Base-by-base conservation (phyloP, 2,113 vertebrate genomes). In the Apaloderma vittatum region DNA sequence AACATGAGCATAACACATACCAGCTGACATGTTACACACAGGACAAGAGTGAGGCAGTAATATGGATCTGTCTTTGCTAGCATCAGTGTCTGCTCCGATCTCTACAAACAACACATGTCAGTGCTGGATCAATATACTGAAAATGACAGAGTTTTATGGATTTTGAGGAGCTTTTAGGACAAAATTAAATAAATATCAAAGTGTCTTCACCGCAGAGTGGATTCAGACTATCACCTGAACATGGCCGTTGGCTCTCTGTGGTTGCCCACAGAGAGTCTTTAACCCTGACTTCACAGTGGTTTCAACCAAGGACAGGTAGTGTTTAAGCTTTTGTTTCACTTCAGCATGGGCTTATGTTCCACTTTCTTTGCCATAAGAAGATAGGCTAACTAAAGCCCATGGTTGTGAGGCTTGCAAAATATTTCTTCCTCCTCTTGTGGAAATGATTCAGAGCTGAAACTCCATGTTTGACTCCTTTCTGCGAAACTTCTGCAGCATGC, bases 131-230 rank as follows among this genome's bases (percentile, higher is more conserved):
- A 80, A 94, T 96, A 84, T 4, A 93, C 86, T 91, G 80, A 84
- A 93, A 89, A 94, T 95, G 93, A 96, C 94, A 96, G 89, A 6
- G 2, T 52, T 82, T 91, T 87, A 96, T 91, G 86, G 93, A 97
- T 97, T 91, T 59, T 89, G 65, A 97, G 51, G 29, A 67, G 80
- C 80, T 97, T 95, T 94, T 73, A 94, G 9, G 34, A 40, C 19
- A 57, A 40, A 36, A 22, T 21, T 30, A 76, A 37, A 40, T 51
- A 34, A 71, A 46, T 26, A 92, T 24, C 12, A 1, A 80, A 94
- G 17, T 59, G 26, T 63, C 65, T 94, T 80, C 72, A 66, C 12
- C 77, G 51, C 27, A 86, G 34, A 91, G 37, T 30, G 83, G 58
- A 58, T 84, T 23, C 43, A 34, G 63, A 65, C 20, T 84, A 65